Conservation (phyloP, 2,113 vertebrate species). For the Ranitomeya imitator region DNA sequence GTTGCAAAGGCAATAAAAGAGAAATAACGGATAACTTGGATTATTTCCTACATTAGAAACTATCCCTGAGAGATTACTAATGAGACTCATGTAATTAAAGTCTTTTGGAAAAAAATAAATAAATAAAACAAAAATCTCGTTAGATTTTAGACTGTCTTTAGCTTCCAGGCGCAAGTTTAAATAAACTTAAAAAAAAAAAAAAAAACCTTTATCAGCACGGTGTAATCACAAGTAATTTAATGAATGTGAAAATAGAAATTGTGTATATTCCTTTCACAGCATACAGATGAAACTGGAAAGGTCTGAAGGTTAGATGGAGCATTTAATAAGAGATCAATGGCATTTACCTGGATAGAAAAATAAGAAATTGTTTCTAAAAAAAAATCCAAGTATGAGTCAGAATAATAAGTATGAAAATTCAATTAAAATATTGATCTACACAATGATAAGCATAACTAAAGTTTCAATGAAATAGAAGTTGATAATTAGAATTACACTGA, state of each 20-base stretch:
- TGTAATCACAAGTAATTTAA: background rate
- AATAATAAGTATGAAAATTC: background rate
- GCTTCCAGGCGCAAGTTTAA: constrained; percentile 6
- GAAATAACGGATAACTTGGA: constrained; percentile 43
- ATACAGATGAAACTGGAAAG: background rate
- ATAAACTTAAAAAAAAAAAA: constrained; percentile 1
- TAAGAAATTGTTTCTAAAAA: background rate
- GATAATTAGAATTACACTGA: background rate
- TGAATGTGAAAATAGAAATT: background rate
- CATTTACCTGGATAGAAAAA: background rate
- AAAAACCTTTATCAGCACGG: background rate
- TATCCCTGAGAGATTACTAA: constrained; percentile 47
- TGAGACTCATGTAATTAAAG: constrained; percentile 47
- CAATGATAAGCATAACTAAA: background rate
- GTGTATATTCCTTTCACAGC: background rate
- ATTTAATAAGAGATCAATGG: background rate
- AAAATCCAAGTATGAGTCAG: background rate
- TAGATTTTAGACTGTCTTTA: constrained; percentile 28
- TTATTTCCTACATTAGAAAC: constrained; percentile 47
- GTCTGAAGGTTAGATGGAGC: background rate
- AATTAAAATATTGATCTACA: background rate
- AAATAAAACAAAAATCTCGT: constrained; percentile 4
- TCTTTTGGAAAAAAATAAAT: constrained; percentile 5
- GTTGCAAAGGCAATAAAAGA: constrained; percentile 46
- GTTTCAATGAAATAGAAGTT: background rate